Evolutionary conservation across 2,888 invertebrate species (phyloP).

Genomic region (Chymomyza caudatula): DNA sequence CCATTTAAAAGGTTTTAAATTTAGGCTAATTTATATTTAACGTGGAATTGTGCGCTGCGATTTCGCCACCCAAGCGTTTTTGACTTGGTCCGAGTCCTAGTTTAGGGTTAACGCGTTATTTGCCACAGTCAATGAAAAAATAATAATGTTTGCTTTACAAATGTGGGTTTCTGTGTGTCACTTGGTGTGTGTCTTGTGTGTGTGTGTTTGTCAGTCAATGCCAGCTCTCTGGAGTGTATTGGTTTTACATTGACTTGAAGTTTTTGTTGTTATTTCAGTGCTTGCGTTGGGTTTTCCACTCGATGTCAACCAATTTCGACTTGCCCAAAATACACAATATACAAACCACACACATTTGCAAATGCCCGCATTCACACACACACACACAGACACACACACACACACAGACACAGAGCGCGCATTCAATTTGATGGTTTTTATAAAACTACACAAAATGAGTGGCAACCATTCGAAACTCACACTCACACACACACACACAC

Average conservation of each 20-base stretch:
- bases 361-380: neutral
- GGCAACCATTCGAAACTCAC: slow-evolving; percentile 35
- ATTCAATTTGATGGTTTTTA: slow-evolving; percentile 24
- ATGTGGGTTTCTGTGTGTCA: neutral
- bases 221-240: neutral
- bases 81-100: neutral
- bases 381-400: neutral
- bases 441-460: slow-evolving; percentile 50
- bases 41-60: neutral
- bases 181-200: neutral
- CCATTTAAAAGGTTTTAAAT: slow-evolving; percentile 31
- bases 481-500: slow-evolving; percentile 25
- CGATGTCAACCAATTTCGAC: slow-evolving; percentile 55
- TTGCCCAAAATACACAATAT: slow-evolving; percentile 29
- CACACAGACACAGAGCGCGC: neutral
- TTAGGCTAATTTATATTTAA: slow-evolving; percentile 49
- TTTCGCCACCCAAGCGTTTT: neutral
- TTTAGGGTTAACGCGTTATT: neutral
- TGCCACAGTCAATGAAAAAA: neutral
- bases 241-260: neutral
- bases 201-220: neutral
- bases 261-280: neutral
- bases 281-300: neutral
- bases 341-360: neutral
- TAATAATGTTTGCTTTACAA: neutral